Conservation (phyloP, 2,888 invertebrate genomes). For the Steinernema hermaphroditum region DNA sequence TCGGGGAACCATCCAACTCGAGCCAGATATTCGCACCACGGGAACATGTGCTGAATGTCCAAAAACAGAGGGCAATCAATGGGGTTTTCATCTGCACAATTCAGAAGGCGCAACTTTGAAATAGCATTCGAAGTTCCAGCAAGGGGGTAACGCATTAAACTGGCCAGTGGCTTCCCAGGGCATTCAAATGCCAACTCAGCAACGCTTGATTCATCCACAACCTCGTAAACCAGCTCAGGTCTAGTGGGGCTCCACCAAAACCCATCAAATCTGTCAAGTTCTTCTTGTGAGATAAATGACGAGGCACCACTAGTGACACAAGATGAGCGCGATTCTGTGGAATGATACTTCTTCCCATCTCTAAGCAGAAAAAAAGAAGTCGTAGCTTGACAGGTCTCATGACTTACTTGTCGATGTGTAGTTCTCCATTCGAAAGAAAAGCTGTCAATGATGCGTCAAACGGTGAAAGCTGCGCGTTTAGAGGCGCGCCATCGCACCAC, state of each 20-base stretch:
- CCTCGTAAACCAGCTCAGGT: conserved; percentile 70
- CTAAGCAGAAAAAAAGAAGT: not conserved
- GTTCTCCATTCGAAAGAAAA: conserved; percentile 40
- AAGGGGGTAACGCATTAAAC: conserved; percentile 54
- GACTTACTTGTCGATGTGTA: conserved; percentile 44
- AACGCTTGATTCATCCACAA: conserved; percentile 77
- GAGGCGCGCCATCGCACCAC: conserved; percentile 37
- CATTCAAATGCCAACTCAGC: conserved; percentile 76
- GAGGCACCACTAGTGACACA: conserved; percentile 76
- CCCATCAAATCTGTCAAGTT: conserved; percentile 91
- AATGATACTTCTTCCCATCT: not conserved
- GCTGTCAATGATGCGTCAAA: conserved; percentile 45
- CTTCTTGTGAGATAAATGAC: conserved; percentile 96
- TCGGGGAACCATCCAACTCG: conserved; percentile 93
- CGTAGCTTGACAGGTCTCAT: not conserved
- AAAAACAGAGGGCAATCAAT: conserved; percentile 42
- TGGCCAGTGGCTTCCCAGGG: conserved; percentile 38
- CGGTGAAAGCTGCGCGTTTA: conserved; percentile 43
- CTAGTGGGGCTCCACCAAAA: conserved; percentile 95
- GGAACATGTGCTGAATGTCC: conserved; percentile 72
- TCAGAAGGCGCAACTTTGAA: conserved; percentile 47
- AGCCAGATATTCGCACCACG: conserved; percentile 92
- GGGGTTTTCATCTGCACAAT: conserved; percentile 40
- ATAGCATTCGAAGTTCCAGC: conserved; percentile 54
- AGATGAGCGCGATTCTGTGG: conserved; percentile 3